These are phyloP conservation scores for Tinea semifulvella DNA, from an alignment of 2,888 invertebrate species.

Conservation along the genomic window DNA sequence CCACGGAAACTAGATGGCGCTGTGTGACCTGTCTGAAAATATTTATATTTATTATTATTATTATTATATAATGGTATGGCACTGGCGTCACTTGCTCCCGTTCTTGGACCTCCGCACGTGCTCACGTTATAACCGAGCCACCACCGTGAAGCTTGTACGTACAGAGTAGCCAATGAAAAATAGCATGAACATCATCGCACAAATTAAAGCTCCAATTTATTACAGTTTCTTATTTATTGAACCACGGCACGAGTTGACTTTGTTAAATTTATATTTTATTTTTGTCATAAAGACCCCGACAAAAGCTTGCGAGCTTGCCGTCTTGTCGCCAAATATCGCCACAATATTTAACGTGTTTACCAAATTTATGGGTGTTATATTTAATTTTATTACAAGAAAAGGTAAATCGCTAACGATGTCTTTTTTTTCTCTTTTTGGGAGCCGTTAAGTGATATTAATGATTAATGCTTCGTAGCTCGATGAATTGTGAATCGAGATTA, in stretches of 20 bases:
- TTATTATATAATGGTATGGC: no score
- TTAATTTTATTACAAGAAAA: slow-evolving; percentile 32
- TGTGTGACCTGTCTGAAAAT: no score
- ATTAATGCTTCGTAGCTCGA: neutral
- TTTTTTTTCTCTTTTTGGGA: neutral
- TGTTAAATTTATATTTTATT: neutral
- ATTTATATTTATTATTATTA: no score
- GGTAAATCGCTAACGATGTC: slow-evolving; percentile 19
- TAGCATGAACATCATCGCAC: no score
- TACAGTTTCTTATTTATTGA: no score
- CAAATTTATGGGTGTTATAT: slow-evolving; percentile 37
- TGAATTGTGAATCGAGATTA: slow-evolving; percentile 1
- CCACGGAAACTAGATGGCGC: no score
- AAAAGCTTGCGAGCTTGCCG: neutral
- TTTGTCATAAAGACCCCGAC: neutral
- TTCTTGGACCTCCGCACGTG: no score
- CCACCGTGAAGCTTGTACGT: no score
- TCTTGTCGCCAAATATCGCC: slow-evolving; percentile 2
- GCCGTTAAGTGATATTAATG: slow-evolving; percentile 11
- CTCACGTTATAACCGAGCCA: no score
- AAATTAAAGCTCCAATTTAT: no score
- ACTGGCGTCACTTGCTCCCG: no score
- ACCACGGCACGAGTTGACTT: neutral
- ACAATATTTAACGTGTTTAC: slow-evolving; percentile 18
- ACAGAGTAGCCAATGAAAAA: no score